A percentile compares a stretch with the other conserved stretches of the same genome.
These are phyloP conservation scores for Acrocyrtus sp. DNA, from an alignment of 2,888 invertebrate genomes.

Conservation along the genomic window DNA sequence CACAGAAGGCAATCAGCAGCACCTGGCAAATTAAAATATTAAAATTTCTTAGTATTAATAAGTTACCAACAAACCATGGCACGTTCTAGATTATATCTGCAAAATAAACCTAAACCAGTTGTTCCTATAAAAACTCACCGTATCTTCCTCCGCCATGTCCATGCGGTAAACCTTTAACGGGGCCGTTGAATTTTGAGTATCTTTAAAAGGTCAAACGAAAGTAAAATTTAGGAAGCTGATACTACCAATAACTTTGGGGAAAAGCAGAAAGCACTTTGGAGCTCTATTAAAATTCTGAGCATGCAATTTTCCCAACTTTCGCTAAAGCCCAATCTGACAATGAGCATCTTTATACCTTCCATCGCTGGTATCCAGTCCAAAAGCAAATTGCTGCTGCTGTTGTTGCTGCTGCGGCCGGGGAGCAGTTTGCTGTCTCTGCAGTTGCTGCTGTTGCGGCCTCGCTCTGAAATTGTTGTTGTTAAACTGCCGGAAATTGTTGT, in stretches of 20 bases:
- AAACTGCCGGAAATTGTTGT: too few species aligned
- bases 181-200: slow-evolving; percentile 51
- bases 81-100: neutral
- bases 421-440: too few species aligned
- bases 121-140: slow-evolving; percentile 31
- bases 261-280: too few species aligned
- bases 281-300: too few species aligned
- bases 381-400: slow-evolving; percentile 36
- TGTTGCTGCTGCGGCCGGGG: slow-evolving; percentile 17
- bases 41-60: too few species aligned
- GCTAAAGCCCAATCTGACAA: too few species aligned
- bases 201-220: neutral
- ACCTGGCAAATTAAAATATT: slow-evolving; percentile 27
- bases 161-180: slow-evolving; percentile 46
- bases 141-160: slow-evolving; percentile 52
- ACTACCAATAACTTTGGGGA: too few species aligned
- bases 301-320: too few species aligned
- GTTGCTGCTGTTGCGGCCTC: slow-evolving; percentile 18
- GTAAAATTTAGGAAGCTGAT: too few species aligned
- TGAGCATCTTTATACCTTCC: too few species aligned
- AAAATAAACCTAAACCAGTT: neutral
- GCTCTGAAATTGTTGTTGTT: slow-evolving; percentile 27
- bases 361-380: slow-evolving; percentile 47
- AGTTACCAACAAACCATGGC: neutral
- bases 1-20: slow-evolving; percentile 54